These are phyloP conservation scores for Cinclus cinclus DNA, from an alignment of 2,113 vertebrate species.

Conservation along the genomic window DNA sequence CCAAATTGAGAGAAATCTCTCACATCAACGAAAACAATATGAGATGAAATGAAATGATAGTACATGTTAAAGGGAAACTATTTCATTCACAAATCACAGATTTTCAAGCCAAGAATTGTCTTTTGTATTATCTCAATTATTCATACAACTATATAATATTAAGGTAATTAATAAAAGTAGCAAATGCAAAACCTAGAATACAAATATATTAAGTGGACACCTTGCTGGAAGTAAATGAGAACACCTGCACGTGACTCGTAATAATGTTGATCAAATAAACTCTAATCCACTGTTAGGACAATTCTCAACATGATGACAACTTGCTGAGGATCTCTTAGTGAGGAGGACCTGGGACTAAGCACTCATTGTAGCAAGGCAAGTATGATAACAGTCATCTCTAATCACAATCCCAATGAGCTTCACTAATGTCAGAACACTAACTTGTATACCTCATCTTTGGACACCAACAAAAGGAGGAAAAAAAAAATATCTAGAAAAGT, in stretches of 20 bases:
- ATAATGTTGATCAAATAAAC: not conserved
- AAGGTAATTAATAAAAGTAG: not conserved
- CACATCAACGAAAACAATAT: not conserved
- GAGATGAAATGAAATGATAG: not conserved
- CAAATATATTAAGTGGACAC: not conserved
- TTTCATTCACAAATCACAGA: not conserved
- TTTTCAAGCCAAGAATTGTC: not conserved
- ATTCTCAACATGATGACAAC: not conserved
- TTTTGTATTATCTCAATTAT: not conserved
- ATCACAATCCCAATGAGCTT: not conserved
- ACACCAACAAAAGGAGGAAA: not conserved
- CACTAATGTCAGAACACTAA: not conserved
- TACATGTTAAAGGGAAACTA: not conserved
- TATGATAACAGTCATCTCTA: not conserved
- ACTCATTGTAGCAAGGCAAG: not conserved
- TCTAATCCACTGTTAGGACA: not conserved
- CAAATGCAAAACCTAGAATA: not conserved
- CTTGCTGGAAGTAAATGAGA: not conserved
- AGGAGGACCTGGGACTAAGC: not conserved
- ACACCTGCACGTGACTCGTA: rapidly evolving
- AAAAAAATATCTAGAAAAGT: not conserved
- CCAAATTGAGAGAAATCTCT: not conserved
- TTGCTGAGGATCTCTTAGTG: not conserved
- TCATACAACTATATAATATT: not conserved
- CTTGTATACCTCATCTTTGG: not conserved